Evolutionary conservation across 2,888 invertebrate species (phyloP), one percentile per base, ranked within the genome.

Genomic region (Meteorus cinctellus): DNA sequence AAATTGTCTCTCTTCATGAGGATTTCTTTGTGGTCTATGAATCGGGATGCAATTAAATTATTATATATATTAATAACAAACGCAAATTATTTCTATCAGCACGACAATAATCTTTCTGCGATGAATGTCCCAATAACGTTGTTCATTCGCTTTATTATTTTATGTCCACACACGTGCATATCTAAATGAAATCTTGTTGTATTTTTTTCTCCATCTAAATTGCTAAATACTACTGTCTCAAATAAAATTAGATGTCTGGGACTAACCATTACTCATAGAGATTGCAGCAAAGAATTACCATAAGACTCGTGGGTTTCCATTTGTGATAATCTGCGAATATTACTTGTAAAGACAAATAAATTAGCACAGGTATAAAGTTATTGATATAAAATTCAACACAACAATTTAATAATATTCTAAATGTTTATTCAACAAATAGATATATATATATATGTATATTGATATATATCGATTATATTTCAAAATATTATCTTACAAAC

Each of bases 201-300:
- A 24, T 5, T n/a, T 29, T 45, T 59, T 24, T 63, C 12, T 16
- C 3, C 19, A 63, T 14, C 72, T 72, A 72, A 72, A 31, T 55
- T 62, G 36, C 41, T 72, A 72, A 63, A 41, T 31, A 72, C 60
- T 41, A 62, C 34, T 34, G 36, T 34, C 71, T 31, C 48, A n/a
- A 63, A 72, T 48, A 72, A 63, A 72, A 55, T 55, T 70, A 71
- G n/a, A 62, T 24, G 62, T 5, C 36, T 34, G 63, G 55, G 72
- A 72, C 63, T 72, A 72, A 72, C 72, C 72, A 45, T 72, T 72
- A 48, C 60, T 48, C 16, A 62, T 29, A 55, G n/a, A 45, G 36
- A 45, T 62, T 27, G 63, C 63, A 63, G 36, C 34, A 27, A 27
- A 70, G 70, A 60, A 41, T 24, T 60, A 70, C 36, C 27, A 36